Conservation (phyloP, 2,888 invertebrate genomes). For the Muschampia plurimacula region DNA sequence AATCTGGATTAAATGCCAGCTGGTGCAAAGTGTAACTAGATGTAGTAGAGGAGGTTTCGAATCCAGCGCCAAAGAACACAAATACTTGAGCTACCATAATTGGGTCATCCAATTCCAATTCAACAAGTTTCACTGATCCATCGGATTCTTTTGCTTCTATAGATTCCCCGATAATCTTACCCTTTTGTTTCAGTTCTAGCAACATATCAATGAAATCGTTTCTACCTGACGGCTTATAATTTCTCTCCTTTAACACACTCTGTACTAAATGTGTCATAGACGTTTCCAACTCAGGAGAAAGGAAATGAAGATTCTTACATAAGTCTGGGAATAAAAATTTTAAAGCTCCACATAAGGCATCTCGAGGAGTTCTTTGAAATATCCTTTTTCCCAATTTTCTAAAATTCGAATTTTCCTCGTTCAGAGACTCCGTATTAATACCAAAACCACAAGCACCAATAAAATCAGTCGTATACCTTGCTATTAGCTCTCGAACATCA, state of each 20-base stretch:
- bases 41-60: constrained; percentile 81
- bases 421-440: constrained; percentile 69
- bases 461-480: constrained; percentile 76
- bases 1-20: constrained; percentile 75
- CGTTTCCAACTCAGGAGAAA: constrained; percentile 63
- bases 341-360: constrained; percentile 57
- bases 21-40: constrained; percentile 79
- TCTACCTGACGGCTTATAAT: constrained; percentile 66
- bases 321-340: constrained; percentile 71
- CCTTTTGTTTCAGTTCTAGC: constrained; percentile 69
- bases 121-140: constrained; percentile 64
- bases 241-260: constrained; percentile 63
- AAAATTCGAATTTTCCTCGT: constrained; percentile 70
- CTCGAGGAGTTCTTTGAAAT: constrained; percentile 61
- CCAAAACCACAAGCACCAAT: constrained; percentile 78
- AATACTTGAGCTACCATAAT: constrained; percentile 75
- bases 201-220: constrained; percentile 77
- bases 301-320: constrained; percentile 63
- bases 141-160: constrained; percentile 64
- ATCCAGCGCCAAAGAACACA: constrained; percentile 81
- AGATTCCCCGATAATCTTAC: constrained; percentile 70
- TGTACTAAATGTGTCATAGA: constrained; percentile 63
- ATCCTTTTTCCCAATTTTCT: constrained; percentile 71
- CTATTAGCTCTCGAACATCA: constrained; percentile 74
- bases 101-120: constrained; percentile 65